Conservation (phyloP, 2,113 vertebrate species). For the Corynorhinus townsendii region DNA sequence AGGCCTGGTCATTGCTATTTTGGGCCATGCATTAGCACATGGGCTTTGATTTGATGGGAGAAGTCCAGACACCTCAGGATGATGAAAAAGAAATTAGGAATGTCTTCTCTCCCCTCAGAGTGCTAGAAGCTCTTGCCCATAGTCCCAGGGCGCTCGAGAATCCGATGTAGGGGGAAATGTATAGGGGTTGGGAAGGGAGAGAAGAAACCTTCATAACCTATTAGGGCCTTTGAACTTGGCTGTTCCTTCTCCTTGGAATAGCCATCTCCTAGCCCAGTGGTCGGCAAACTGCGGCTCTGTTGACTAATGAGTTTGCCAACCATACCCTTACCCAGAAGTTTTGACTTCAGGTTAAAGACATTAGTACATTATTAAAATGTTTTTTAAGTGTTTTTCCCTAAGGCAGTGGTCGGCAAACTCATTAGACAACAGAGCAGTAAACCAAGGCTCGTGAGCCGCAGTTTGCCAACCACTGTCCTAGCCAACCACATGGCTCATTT, state of each 20-base stretch:
- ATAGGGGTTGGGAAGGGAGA: rapidly evolving
- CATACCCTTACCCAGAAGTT: no score
- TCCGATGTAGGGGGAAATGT: neutral
- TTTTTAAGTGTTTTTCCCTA: no score
- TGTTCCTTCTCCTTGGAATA: neutral
- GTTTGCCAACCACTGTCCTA: neutral
- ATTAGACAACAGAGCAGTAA: no score
- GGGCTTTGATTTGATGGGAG: slow-evolving; percentile 49
- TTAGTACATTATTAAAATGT: no score
- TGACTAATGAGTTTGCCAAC: no score
- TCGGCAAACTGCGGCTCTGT: no score
- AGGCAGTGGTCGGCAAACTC: no score
- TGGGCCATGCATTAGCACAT: slow-evolving; percentile 35
- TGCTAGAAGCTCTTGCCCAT: neutral
- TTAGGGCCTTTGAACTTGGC: neutral
- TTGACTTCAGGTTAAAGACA: no score
- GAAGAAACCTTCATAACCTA: neutral
- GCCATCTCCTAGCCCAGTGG: neutral
- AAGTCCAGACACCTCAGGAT: slow-evolving; percentile 48
- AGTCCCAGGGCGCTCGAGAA: neutral
- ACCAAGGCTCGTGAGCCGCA: no score
- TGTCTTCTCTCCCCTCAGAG: neutral
- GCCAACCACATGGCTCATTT: neutral
- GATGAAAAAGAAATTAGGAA: slow-evolving; percentile 47
- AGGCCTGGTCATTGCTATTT: slow-evolving; percentile 56